A percentile compares a stretch with the other conserved stretches of the same genome.
phyloP scores from a whole-genome alignment of 2,797 vertebrate species.

The Hoplostethus mediterraneus region DNA sequence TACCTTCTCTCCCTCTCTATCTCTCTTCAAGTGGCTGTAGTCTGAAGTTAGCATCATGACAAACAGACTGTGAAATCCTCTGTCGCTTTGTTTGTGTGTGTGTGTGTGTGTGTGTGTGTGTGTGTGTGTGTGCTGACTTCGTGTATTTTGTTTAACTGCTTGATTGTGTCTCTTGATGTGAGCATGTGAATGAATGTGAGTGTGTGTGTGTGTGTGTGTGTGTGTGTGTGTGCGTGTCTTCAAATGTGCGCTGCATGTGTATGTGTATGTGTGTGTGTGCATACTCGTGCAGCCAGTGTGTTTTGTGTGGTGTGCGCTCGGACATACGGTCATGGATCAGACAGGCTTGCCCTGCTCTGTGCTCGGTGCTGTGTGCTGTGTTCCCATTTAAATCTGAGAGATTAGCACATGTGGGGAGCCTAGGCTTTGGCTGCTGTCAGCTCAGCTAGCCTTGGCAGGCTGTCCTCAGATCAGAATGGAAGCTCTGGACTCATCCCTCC shows the following conservation, averaged over 20 bases:
- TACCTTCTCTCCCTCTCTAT: conserved; percentile 10
- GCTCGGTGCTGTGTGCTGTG: conserved; percentile 69
- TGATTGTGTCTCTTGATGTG: not conserved
- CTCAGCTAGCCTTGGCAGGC: conserved; percentile 78
- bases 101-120: not conserved
- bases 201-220: not conserved
- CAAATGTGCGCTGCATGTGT: conserved; percentile 25
- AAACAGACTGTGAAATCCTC: conserved; percentile 24
- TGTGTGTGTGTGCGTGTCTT: conserved; percentile 26
- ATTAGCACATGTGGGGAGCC: conserved; percentile 83
- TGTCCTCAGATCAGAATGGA: conserved; percentile 73
- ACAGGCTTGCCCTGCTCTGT: conserved; percentile 77
- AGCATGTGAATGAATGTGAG: not conserved
- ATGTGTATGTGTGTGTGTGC: conserved; percentile 15
- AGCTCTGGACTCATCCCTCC: conserved; percentile 59
- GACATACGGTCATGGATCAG: conserved; percentile 79
- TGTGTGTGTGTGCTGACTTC: conserved; percentile 8
- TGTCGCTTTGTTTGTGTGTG: not conserved
- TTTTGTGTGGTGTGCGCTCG: conserved; percentile 57
- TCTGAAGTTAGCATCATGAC: conserved; percentile 47
- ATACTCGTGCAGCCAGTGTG: conserved; percentile 17
- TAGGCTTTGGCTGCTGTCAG: conserved; percentile 79
- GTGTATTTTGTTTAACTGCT: conserved; percentile 14
- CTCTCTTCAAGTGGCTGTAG: conserved; percentile 45
- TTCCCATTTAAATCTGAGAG: conserved; percentile 83